Base-by-base conservation (phyloP, 2,888 invertebrate species). In the Cyrtodaria siliqua region DNA sequence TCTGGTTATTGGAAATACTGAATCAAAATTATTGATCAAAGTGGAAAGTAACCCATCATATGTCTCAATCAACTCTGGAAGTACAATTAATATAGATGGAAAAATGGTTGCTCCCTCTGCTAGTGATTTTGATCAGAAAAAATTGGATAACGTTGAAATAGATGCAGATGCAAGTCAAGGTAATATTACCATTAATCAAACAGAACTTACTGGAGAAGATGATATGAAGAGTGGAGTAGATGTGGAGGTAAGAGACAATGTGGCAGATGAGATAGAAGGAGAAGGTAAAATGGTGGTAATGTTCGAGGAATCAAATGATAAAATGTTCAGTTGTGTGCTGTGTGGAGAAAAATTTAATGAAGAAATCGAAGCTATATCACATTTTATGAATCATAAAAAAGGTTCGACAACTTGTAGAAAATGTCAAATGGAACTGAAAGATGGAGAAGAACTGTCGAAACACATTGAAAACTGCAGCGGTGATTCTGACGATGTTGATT, bases 321-420 rank as follows among this genome's bases (percentile, higher is more conserved):
- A 82, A 60, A 62, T 82, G 33, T 85, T 82, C 73, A 40, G 64
- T 2, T 92, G 91, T 67, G 84, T 85, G 6, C 70, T 87, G 18
- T 92, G 92, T 76, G 86, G 86, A 2, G 94, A 93, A 72, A 84
- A 88, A 4, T 95, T 94, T 84, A 86, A 85, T 1, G 91, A 92
- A 9, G 68, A 73, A 44, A 26, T 60, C 18, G 64, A 60, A 2
- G 78, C 64, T 6, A 55, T 72, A 24, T 27, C 68, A 12, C 78
- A 78, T 60, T 72, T 67, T 23, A 69, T 69, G 68, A 60, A 23
- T 20, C 78, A 78, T 26, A 44, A 49, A 9, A 50, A 50, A 26
- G 64, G 53, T 14, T 26, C 18, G 2, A 9, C 24, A 1, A 44
- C 29, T 3, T 77, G 77, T 29, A 64, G 52, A 47, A 52, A 64